These are phyloP conservation scores for Rostratula benghalensis DNA, from an alignment of 2,113 vertebrate genomes.

Conservation along the genomic window DNA sequence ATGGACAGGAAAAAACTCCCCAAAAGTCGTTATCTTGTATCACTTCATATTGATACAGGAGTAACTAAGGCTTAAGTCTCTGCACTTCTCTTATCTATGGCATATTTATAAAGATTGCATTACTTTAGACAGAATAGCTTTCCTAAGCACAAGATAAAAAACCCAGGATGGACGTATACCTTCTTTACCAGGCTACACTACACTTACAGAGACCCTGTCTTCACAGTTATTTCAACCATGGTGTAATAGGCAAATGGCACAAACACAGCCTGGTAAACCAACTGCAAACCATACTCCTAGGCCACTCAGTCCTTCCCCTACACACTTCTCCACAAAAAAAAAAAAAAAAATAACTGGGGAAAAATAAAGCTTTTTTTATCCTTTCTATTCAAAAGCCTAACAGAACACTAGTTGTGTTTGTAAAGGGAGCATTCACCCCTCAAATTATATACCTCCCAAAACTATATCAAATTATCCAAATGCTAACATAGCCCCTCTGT, in stretches of 20 bases:
- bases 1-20: background rate
- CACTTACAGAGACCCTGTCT: background rate
- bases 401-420: background rate
- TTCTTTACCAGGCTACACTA: background rate
- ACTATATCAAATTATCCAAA: background rate
- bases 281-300: background rate
- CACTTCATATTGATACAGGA: background rate
- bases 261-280: background rate
- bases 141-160: background rate
- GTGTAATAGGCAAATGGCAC: too few species aligned
- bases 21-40: background rate
- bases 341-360: rapidly evolving
- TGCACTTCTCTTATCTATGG: background rate
- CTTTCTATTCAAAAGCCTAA: background rate
- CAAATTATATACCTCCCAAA: background rate
- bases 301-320: background rate
- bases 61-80: background rate
- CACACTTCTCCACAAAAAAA: rapidly evolving
- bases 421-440: background rate
- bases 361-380: background rate
- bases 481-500: rapidly evolving
- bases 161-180: background rate
- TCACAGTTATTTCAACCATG: background rate
- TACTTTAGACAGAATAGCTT: background rate
- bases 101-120: background rate